Evolutionary conservation across 2,888 invertebrate genomes (phyloP).

Genomic region (Stictocephala bisonia): DNA sequence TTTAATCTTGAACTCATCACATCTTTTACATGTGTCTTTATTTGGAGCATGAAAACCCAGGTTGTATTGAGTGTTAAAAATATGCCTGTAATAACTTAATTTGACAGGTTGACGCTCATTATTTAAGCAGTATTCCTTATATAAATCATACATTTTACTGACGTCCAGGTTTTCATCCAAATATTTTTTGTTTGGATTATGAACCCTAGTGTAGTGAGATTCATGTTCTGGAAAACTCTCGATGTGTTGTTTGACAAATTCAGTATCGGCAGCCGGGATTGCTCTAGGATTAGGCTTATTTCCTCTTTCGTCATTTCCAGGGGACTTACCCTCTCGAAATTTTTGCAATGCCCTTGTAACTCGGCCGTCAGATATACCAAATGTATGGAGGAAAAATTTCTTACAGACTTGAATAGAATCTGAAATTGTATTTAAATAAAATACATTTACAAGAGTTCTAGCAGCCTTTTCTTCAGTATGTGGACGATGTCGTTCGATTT

Average conservation of each 20-base stretch:
- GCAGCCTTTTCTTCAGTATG: background rate
- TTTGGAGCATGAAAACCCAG: too few species aligned
- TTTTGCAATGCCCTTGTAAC: conserved; percentile 27
- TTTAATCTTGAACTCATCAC: too few species aligned
- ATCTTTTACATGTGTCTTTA: too few species aligned
- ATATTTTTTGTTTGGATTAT: conserved; percentile 20
- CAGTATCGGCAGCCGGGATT: conserved; percentile 2
- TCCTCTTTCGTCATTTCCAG: conserved; percentile 23
- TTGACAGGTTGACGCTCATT: too few species aligned
- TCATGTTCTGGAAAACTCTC: conserved; percentile 29
- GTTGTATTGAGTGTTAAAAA: too few species aligned
- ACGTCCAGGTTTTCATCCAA: too few species aligned
- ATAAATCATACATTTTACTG: conserved; percentile 21
- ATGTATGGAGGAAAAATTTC: background rate
- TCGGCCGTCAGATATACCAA: conserved; percentile 4
- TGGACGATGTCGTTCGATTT: background rate
- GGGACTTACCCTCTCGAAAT: conserved; percentile 30
- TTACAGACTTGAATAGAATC: conserved; percentile 5
- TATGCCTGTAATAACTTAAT: too few species aligned
- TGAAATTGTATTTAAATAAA: background rate
- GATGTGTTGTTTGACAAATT: conserved; percentile 27
- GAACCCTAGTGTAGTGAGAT: conserved; percentile 25
- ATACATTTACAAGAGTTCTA: background rate
- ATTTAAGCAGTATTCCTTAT: too few species aligned
- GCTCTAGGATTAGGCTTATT: conserved; percentile 32